Evolutionary conservation across 2,113 vertebrate genomes (phyloP), one percentile per base, ranked within the genome.

Genomic region (Myrmophylax atrothorax): DNA sequence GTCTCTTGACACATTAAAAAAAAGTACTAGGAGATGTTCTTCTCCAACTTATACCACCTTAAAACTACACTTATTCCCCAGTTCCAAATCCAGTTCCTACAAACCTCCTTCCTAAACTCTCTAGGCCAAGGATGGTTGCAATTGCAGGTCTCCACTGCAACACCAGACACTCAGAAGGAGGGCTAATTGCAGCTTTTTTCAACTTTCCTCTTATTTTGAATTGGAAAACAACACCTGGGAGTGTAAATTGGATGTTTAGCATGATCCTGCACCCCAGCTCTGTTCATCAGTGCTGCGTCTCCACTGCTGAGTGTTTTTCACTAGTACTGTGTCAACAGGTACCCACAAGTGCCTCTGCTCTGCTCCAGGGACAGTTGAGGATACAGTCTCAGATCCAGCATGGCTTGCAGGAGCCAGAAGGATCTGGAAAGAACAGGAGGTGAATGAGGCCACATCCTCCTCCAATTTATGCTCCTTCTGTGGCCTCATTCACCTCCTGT

Each of bases 401-500:
- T 0, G 3, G 9, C 14, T 76, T 73, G 23, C 9, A 13, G 28
- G 46, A 94, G 49, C 49, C 62, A 83, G 62, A 50, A 79, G 49
- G 62, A 60, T 40, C 25, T 29, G 77, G 31, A 82, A 90, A 83
- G 19, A 84, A 59, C 29, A 83, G 67, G 38, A 90, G 46, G 64
- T 50, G 19, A 93, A 90, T 47, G 68, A 93, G 87, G 84, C 46
- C 84, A 90, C 59, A 94, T 33, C 22, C 56, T 56, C 26, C 56
- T 49, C 72, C 70, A 70, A 26, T 28, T 6, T 31, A 53, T 1
- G 20, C 8, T 67, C n/a, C 53, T 85, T 87, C 77, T 60, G 78
- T 88, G 92, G 38, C 85, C 93, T 94, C 94, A 70, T 90, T 96
- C 79, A 74, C 95, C 90, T 93, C 85, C 93, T 95, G 82, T 86